phyloP scores from a whole-genome alignment of 2,888 invertebrate species.

The Nebria brevicollis region DNA sequence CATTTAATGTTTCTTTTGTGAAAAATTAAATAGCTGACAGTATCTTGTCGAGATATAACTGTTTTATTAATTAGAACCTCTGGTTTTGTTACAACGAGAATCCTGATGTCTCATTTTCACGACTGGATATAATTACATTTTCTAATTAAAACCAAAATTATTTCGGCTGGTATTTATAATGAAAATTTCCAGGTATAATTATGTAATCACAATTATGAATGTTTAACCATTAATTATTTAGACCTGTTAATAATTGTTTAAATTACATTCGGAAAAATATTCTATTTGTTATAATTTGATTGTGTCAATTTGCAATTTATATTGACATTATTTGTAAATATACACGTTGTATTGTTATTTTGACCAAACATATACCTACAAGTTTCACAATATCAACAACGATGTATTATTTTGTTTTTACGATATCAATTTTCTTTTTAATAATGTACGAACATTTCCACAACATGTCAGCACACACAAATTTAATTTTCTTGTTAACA shows the following conservation, averaged over 20 bases:
- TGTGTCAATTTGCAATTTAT: no score
- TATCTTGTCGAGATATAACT: neutral
- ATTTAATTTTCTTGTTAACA: neutral
- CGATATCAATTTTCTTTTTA: neutral
- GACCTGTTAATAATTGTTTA: neutral
- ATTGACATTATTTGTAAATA: no score
- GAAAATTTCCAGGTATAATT: neutral
- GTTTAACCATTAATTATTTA: neutral
- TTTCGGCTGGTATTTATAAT: neutral
- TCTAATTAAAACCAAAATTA: conserved; percentile 40
- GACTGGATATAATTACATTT: conserved; percentile 40
- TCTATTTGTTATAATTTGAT: no score
- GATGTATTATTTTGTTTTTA: no score
- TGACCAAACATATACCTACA: no score
- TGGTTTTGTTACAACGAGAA: neutral
- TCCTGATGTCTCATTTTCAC: conserved; percentile 16
- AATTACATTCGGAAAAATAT: no score
- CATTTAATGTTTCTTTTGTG: neutral
- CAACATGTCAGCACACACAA: neutral
- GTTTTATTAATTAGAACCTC: conserved; percentile 8
- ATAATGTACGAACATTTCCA: neutral
- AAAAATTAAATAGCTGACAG: neutral
- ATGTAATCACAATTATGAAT: neutral
- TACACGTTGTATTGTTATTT: no score
- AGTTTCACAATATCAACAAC: no score